Base-by-base conservation (phyloP, 2,888 invertebrate genomes). In the Tetanocera ferruginea region DNA sequence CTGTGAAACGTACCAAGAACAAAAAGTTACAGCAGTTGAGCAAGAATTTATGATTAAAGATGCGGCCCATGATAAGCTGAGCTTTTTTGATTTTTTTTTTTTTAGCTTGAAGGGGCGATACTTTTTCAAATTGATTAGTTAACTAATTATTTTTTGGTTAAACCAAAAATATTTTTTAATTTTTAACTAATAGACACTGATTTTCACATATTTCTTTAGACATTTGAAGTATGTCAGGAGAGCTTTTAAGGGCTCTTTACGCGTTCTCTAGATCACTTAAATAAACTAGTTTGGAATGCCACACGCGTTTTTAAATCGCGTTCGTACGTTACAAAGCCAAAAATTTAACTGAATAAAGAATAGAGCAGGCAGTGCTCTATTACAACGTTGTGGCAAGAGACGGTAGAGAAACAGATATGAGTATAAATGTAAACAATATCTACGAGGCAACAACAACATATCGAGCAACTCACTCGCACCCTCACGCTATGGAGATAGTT, bases 1-100 rank as follows among this genome's bases (percentile, higher is more conserved):
- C 43, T 49, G 25, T 14, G 52, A 72, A 23, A 84, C 87, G 88
- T 84, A 89, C 89, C 88, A 89, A 84, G 87, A 94, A 92, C 82
- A 94, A 86, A 80, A 93, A 92, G 88, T 94, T 94, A 84, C 93
- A 93, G 86, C 92, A 91, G 82, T 93, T 93, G 87, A 94, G 92
- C 80, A 94, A 89, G 81, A 92, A 91, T 90, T 93, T 94, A 76
- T 93, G 92, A 88, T 92, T 92, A 67, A 91, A 90, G 81, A 92
- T 88, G 79, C 84, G 85, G 74, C 84, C 84, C 87, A 88, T 88
- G 49, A 78, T 83, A 72, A 37, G 37, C 25, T 8, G 4, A 23
- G 55, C n/a, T 55, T 5, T 19, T 49, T 49, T n/a, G n/a, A n/a
- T n/a, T n/a, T n/a, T n/a, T n/a, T n/a, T n/a, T 43, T 8, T 43